Evolutionary conservation across 1,140 invertebrate genomes (phyloP).

Genomic region (Drosophila simulans): DNA sequence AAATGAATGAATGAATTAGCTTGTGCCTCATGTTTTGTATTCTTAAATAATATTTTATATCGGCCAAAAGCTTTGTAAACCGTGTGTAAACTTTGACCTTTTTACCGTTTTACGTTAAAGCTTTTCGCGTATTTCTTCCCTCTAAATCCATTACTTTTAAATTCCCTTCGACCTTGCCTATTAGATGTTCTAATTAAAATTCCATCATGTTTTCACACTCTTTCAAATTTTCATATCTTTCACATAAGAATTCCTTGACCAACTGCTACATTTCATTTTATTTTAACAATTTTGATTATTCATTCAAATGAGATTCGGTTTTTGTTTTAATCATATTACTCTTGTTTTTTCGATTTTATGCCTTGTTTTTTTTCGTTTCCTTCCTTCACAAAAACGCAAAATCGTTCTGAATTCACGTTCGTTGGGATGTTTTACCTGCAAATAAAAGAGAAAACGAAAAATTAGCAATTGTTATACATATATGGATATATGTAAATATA

Average conservation of each 20-base stretch:
- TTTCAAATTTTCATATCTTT: not conserved
- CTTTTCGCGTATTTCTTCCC: slow-evolving; percentile 4
- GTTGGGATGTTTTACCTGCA: slow-evolving; percentile 65
- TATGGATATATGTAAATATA: not conserved
- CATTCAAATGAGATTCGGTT: not conserved
- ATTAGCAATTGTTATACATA: slow-evolving; percentile 11
- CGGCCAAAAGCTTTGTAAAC: slow-evolving; percentile 2
- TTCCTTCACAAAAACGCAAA: slow-evolving; percentile 5
- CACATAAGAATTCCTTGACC: not conserved
- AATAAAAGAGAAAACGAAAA: slow-evolving; percentile 28
- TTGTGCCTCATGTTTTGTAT: no score
- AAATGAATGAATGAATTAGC: no score
- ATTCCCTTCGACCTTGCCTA: slow-evolving; percentile 26
- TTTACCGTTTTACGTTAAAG: slow-evolving; percentile 2
- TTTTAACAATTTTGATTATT: not conserved
- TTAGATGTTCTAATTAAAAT: not conserved
- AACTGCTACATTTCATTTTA: not conserved
- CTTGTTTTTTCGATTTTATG: not conserved
- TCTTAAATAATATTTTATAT: no score
- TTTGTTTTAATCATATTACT: not conserved
- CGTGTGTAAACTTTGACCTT: slow-evolving; percentile 22
- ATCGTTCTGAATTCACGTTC: not conserved
- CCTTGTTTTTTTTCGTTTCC: not conserved
- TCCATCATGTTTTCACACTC: no score
- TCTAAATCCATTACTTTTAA: not conserved